These are phyloP conservation scores for Laticauda colubrina DNA, from an alignment of 2,113 vertebrate species.

Conservation along the genomic window DNA sequence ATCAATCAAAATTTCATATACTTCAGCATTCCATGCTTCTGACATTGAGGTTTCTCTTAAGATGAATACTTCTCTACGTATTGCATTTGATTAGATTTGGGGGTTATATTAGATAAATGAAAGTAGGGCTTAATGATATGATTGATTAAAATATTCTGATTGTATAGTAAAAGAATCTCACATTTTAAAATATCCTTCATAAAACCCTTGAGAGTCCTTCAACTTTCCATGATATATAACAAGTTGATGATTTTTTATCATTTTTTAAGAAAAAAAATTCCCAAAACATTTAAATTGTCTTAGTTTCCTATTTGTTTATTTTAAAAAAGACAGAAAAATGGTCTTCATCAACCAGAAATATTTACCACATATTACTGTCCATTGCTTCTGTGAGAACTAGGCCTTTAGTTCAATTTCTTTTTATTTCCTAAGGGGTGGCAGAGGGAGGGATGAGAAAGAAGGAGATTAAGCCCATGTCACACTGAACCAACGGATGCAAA, in stretches of 20 bases:
- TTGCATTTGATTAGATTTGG: conserved; percentile 14
- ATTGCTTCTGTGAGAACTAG: background rate
- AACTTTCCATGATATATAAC: background rate
- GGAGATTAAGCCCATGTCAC: too few species aligned
- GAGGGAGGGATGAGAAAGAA: background rate
- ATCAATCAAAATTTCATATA: conserved; percentile 8
- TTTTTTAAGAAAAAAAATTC: background rate
- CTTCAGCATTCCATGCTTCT: background rate
- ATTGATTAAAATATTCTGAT: background rate
- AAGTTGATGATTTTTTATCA: background rate
- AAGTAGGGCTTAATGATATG: conserved; percentile 2
- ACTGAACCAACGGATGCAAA: too few species aligned
- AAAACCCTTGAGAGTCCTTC: background rate
- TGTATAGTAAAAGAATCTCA: background rate
- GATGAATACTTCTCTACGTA: background rate
- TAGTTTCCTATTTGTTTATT: background rate
- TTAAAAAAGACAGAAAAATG: background rate
- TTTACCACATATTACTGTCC: background rate
- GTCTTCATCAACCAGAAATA: background rate
- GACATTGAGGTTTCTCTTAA: background rate
- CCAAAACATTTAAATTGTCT: background rate
- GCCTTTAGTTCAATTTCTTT: background rate
- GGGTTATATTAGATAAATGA: background rate
- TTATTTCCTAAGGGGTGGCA: background rate
- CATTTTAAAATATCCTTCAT: conserved; percentile 10